These are phyloP conservation scores for Loris lydekkerianus DNA, from an alignment of 2,797 vertebrate species.

Conservation along the genomic window DNA sequence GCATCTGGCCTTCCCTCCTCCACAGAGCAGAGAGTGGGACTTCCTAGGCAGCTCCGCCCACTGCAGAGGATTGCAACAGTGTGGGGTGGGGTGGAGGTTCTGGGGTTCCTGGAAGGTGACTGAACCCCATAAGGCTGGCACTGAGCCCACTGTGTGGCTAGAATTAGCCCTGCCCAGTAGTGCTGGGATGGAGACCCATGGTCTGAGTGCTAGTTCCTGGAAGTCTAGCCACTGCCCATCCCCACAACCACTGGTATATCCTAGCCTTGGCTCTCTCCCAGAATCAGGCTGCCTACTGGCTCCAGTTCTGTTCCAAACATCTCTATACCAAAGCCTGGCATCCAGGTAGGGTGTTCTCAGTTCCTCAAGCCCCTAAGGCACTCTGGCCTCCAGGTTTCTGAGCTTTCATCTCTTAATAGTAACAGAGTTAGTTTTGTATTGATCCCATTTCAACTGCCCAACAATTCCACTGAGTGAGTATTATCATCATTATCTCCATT, in stretches of 20 bases:
- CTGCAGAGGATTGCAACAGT: conserved; percentile 64
- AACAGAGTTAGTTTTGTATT: neutral
- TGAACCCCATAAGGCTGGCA: conserved; percentile 59
- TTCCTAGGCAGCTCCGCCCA: conserved; percentile 48
- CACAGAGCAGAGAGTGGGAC: conserved; percentile 41
- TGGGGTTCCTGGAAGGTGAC: conserved; percentile 81
- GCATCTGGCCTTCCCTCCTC: neutral
- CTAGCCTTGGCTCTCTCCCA: neutral
- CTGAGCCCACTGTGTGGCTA: conserved; percentile 60
- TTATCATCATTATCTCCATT: conserved; percentile 12
- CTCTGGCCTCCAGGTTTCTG: conserved; percentile 1
- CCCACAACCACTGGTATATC: neutral
- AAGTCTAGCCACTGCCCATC: conserved; percentile 19
- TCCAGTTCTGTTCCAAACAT: neutral
- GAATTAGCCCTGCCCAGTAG: neutral
- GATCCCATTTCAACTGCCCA: neutral
- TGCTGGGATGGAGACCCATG: conserved; percentile 11
- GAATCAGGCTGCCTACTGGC: neutral
- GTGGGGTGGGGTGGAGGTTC: neutral
- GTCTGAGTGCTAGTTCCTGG: conserved; percentile 61
- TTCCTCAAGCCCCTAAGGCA: neutral
- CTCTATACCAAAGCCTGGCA: neutral
- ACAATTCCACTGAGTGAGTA: neutral
- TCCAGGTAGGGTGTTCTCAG: neutral
- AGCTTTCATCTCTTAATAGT: neutral